Percentiles rank a stretch among this genome's conserved stretches.
Evolutionary conservation across 2,797 vertebrate species (phyloP).

Genomic region (Dermochelys coriacea): DNA sequence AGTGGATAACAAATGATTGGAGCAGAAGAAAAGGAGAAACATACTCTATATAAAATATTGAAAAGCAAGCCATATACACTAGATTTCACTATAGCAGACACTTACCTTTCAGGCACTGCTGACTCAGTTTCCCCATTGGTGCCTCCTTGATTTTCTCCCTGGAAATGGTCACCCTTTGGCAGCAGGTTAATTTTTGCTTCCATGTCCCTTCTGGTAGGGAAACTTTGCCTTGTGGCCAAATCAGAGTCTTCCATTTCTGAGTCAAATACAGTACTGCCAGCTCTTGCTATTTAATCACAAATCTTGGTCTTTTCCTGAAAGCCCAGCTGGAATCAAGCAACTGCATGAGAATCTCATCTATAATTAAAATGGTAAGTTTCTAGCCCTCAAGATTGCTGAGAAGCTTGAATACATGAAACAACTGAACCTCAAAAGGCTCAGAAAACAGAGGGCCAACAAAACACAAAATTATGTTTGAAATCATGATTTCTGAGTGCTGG

Average conservation of each 20-base stretch:
- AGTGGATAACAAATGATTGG: neutral
- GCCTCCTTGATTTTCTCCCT: slow-evolving; percentile 10
- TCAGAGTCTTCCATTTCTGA: too few species aligned
- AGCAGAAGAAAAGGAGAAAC: neutral
- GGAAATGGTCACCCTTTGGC: accelerated
- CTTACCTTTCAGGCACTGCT: neutral
- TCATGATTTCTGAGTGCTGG: slow-evolving; percentile 25
- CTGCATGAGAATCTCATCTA: neutral
- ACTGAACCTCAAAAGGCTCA: neutral
- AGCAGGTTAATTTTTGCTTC: neutral
- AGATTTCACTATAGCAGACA: neutral
- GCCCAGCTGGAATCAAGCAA: neutral
- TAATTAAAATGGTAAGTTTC: neutral
- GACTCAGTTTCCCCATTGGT: neutral
- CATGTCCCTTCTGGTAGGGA: neutral
- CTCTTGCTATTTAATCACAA: neutral
- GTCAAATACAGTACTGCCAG: neutral
- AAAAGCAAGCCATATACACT: neutral
- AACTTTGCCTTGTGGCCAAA: too few species aligned
- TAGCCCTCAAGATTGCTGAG: neutral
- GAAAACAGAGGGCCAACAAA: neutral
- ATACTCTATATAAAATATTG: neutral
- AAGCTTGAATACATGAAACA: neutral
- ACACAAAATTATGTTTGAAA: neutral
- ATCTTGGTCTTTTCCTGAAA: neutral